Percentiles rank a stretch among this genome's conserved stretches.
Evolutionary conservation across 2,797 vertebrate species (phyloP).

Genomic region (Zalophus californianus): DNA sequence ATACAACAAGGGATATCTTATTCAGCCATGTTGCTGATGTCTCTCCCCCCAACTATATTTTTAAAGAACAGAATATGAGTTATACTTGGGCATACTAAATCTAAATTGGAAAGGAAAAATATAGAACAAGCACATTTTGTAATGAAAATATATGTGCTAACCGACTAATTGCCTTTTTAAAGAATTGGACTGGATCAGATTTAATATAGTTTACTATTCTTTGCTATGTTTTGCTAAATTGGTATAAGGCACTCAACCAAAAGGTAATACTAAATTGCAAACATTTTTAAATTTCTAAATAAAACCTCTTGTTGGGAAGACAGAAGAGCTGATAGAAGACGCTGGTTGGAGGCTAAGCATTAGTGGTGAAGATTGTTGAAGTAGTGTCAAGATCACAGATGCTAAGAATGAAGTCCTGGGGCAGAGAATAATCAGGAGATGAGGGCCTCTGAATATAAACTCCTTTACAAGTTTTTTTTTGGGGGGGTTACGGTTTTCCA

Average conservation of each 20-base stretch:
- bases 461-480: not conserved
- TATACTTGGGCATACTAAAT: not conserved
- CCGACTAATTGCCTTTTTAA: not conserved
- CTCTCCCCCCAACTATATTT: not conserved
- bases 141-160: slow-evolving; percentile 15
- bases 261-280: not conserved
- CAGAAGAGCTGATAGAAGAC: not conserved
- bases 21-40: not conserved
- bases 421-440: not conserved
- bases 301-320: not conserved
- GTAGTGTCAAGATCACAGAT: not conserved
- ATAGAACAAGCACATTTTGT: not conserved
- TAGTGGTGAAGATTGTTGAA: not conserved
- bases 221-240: not conserved
- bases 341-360: not conserved
- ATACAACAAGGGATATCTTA: not conserved
- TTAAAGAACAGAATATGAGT: not conserved
- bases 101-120: not conserved
- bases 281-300: not conserved
- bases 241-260: not conserved
- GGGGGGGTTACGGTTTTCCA: not conserved
- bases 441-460: not conserved
- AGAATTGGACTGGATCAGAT: not conserved
- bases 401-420: not conserved
- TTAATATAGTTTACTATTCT: not conserved